Base-by-base conservation (phyloP, 2,113 vertebrate genomes). In the Channa maculata region DNA sequence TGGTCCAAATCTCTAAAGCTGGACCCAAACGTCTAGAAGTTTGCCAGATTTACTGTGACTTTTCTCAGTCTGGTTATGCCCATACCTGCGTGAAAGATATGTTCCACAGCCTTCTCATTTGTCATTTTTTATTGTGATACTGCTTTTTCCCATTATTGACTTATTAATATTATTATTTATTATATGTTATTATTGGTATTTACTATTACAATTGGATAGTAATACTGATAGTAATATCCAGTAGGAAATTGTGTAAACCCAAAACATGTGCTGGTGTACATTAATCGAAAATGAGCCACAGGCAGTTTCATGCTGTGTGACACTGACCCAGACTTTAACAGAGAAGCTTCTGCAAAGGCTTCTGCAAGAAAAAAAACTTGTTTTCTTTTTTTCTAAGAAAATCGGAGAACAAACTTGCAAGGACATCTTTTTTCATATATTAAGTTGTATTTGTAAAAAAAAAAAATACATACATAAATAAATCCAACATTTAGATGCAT, bases 1-100 rank as follows among this genome's bases (percentile, higher is more conserved):
- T 43, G 74, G 49, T 76, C 83, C 73, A 84, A 76, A 33, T 69
- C 62, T 65, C 36, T 66, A 49, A 78, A 80, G 67, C 61, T 54
- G 45, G 34, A 54, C 33, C 13, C 51, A 57, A 9, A 41, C 51
- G n/a, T 71, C 63, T 70, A 81, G 69, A 78, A 82, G 62, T 59
- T 51, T 11, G 63, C 77, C 70, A 68, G 33, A 79, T 84, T 57
- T 43, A 63, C 24, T 53, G 64, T 3, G 64, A 34, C 49, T 44
- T 53, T 73, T 75, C 53, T 36, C 14, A 24, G 14, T 69, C 58
- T 38, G 61, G n/a, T 45, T 46, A 50, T 62, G 6, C 62, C 76
- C 45, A 63, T 8, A 63, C 13, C 6, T 60, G 39, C 41, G 1
- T 67, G 51, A 15, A 61, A 80, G 66, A 73, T 48, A 13, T 39